phyloP scores from a whole-genome alignment of 1,140 invertebrate genomes.

The Zaprionus vittiger region DNA sequence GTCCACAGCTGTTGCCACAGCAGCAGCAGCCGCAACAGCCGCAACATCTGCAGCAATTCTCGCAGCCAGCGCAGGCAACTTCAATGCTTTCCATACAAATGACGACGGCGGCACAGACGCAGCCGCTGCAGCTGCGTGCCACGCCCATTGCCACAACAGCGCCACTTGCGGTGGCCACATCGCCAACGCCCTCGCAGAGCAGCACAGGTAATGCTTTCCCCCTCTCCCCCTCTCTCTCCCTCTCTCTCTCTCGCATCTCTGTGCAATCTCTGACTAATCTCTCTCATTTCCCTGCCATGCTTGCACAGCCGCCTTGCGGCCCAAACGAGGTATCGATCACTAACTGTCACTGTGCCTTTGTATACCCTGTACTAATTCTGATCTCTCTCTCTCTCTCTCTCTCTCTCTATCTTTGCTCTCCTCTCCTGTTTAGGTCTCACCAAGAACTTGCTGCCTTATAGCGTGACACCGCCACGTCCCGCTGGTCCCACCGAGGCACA shows the following conservation, averaged over 20 bases:
- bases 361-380: neutral
- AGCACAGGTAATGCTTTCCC: slow-evolving; percentile 65
- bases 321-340: slow-evolving; percentile 56
- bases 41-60: neutral
- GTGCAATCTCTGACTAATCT: neutral
- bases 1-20: slow-evolving; percentile 24
- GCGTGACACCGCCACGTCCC: slow-evolving; percentile 93
- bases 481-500: slow-evolving; percentile 95
- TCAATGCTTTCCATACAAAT: slow-evolving; percentile 11
- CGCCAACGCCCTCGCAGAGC: slow-evolving; percentile 81
- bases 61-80: neutral
- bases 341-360: neutral
- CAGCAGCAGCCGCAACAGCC: neutral
- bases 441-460: slow-evolving; percentile 93
- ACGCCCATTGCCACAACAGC: slow-evolving; percentile 68
- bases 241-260: neutral
- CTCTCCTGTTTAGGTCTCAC: slow-evolving; percentile 56
- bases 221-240: neutral
- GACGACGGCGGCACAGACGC: slow-evolving; percentile 34
- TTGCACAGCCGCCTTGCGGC: slow-evolving; percentile 62
- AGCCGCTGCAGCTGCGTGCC: slow-evolving; percentile 52
- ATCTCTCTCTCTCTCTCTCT: neutral
- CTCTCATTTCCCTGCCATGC: slow-evolving; percentile 31
- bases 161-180: slow-evolving; percentile 69
- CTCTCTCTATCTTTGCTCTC: too few species aligned